These are phyloP conservation scores for Mustela erminea DNA, from an alignment of 2,797 vertebrate species.

Conservation along the genomic window DNA sequence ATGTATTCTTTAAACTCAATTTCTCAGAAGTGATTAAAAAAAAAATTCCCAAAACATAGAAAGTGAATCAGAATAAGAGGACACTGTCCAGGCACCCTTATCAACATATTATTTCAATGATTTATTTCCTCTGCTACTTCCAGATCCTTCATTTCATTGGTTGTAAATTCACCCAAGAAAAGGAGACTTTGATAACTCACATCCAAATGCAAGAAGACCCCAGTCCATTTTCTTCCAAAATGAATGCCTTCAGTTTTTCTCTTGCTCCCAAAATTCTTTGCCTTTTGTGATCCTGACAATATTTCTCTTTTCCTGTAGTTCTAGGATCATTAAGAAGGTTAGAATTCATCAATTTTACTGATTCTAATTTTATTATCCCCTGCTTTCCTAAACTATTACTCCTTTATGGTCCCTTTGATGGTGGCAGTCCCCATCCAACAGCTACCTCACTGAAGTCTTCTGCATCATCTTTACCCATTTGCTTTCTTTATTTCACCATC, in stretches of 20 bases:
- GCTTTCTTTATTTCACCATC: background rate
- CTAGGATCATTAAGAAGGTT: background rate
- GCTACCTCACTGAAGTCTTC: background rate
- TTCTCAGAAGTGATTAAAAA: background rate
- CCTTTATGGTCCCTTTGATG: background rate
- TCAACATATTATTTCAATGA: background rate
- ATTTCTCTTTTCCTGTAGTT: background rate
- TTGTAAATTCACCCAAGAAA: background rate
- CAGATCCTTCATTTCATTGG: background rate
- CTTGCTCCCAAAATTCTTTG: background rate
- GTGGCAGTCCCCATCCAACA: background rate
- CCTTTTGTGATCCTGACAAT: background rate
- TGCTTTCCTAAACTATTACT: background rate
- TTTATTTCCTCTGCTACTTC: background rate
- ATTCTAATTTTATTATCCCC: background rate
- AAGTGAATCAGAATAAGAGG: constrained; percentile 36
- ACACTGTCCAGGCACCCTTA: background rate
- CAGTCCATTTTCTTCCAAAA: background rate
- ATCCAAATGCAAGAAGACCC: background rate
- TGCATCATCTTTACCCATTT: background rate
- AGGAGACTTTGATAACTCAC: background rate
- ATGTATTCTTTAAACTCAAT: constrained; percentile 24
- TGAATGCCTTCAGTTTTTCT: background rate
- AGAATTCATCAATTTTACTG: background rate
- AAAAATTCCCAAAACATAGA: background rate